Percentiles rank a stretch among this genome's conserved stretches.
phyloP scores from a whole-genome alignment of 2,113 vertebrate species.

The Sylvicapra grimmia region DNA sequence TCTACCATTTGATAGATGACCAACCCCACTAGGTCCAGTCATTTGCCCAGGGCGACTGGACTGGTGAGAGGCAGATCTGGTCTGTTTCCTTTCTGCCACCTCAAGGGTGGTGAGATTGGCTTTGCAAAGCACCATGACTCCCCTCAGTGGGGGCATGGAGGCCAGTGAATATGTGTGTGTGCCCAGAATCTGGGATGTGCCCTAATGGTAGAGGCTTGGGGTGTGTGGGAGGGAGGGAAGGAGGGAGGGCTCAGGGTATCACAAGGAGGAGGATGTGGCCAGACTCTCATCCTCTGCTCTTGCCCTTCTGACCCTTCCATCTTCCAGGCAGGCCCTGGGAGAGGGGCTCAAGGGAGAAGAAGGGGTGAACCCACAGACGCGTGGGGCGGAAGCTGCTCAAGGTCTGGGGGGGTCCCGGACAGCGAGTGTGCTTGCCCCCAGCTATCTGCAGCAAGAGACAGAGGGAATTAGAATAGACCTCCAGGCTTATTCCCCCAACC shows the following conservation, averaged over 20 bases:
- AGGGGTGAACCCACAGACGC: neutral
- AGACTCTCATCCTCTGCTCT: neutral
- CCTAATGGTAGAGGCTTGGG: neutral
- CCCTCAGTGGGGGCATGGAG: neutral
- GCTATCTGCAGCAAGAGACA: neutral
- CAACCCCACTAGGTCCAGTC: neutral
- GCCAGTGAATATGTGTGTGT: neutral
- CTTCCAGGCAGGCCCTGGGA: neutral
- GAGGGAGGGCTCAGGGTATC: neutral
- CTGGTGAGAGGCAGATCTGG: neutral
- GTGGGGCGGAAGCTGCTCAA: neutral
- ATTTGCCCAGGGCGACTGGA: neutral
- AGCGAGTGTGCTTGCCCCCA: neutral
- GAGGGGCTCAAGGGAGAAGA: neutral
- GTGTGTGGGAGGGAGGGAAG: neutral
- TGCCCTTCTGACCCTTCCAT: neutral
- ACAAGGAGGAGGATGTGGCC: rapidly evolving
- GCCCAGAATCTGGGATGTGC: neutral
- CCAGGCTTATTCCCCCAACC: neutral
- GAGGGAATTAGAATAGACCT: neutral
- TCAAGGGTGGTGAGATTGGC: neutral
- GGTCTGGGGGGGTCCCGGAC: neutral
- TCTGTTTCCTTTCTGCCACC: neutral
- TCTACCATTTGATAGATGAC: neutral
- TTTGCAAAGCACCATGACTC: neutral